Evolutionary conservation across 2,113 vertebrate genomes (phyloP).

Genomic region (Odobenus rosmarus): DNA sequence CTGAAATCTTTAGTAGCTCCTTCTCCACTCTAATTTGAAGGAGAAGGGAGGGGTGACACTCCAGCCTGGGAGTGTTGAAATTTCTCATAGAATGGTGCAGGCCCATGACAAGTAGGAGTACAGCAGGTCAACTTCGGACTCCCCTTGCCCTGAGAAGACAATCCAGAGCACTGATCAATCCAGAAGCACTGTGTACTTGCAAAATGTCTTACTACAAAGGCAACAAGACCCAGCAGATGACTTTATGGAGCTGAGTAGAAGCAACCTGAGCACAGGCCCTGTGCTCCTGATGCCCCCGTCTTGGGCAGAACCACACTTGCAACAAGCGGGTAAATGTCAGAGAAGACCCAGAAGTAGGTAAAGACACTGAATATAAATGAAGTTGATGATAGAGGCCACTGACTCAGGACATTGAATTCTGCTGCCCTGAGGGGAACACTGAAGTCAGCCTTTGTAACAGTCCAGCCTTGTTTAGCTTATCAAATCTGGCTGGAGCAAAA

Average conservation of each 20-base stretch:
- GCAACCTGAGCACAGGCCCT: neutral
- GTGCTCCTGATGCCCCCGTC: neutral
- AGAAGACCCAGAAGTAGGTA: neutral
- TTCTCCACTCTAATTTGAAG: neutral
- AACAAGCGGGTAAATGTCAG: neutral
- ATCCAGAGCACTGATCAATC: neutral
- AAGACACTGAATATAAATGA: neutral
- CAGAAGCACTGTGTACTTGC: neutral
- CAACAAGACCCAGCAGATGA: neutral
- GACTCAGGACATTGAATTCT: neutral
- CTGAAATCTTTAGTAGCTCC: neutral
- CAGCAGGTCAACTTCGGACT: neutral
- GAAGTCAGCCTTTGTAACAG: neutral
- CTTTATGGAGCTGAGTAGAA: neutral
- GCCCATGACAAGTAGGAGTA: neutral
- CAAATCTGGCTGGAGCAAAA: slow-evolving; percentile 10
- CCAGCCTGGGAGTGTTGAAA: neutral
- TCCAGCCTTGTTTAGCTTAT: neutral
- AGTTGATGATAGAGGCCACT: neutral
- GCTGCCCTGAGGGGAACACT: neutral
- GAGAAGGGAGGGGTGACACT: neutral
- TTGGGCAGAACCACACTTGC: neutral
- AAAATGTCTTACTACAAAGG: neutral
- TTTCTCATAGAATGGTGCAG: neutral
- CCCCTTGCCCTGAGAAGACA: neutral